Conservation (phyloP, 1,140 invertebrate genomes). For the Trissolcus basalis region DNA sequence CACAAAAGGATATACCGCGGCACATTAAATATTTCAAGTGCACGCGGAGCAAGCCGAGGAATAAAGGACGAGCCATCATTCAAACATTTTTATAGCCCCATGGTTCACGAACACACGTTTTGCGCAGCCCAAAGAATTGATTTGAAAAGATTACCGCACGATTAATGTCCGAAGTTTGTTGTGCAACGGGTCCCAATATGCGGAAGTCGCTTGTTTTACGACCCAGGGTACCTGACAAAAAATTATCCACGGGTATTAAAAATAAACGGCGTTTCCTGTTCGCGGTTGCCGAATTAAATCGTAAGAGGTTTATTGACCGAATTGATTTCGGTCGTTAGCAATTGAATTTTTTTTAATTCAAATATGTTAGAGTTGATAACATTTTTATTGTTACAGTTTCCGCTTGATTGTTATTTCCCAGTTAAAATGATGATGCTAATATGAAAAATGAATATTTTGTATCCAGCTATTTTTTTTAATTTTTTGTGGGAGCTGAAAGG, state of each 20-base stretch:
- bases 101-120: slow-evolving; percentile 27
- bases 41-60: slow-evolving; percentile 10
- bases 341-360: too few relatives aligned
- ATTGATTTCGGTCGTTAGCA: background rate
- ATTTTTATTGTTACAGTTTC: too few relatives aligned
- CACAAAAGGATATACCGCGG: slow-evolving; percentile 27
- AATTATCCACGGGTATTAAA: slow-evolving; percentile 7
- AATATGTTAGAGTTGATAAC: too few relatives aligned
- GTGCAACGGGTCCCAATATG: slow-evolving; percentile 26
- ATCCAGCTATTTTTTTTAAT: too few relatives aligned
- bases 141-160: slow-evolving; percentile 51
- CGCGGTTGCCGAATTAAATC: background rate
- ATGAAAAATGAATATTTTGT: too few relatives aligned
- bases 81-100: slow-evolving; percentile 69
- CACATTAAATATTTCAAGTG: slow-evolving; percentile 36
- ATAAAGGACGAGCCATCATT: slow-evolving; percentile 63
- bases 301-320: background rate
- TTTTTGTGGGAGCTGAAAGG: too few relatives aligned
- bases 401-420: too few relatives aligned
- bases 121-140: slow-evolving; percentile 50
- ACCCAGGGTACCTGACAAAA: slow-evolving; percentile 13
- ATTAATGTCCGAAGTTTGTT: slow-evolving; percentile 48
- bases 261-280: slow-evolving; percentile 22
- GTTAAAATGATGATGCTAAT: too few relatives aligned
- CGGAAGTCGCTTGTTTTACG: slow-evolving; percentile 47